Conservation (phyloP, 2,888 invertebrate genomes). For the Andrena haemorrhoa region DNA sequence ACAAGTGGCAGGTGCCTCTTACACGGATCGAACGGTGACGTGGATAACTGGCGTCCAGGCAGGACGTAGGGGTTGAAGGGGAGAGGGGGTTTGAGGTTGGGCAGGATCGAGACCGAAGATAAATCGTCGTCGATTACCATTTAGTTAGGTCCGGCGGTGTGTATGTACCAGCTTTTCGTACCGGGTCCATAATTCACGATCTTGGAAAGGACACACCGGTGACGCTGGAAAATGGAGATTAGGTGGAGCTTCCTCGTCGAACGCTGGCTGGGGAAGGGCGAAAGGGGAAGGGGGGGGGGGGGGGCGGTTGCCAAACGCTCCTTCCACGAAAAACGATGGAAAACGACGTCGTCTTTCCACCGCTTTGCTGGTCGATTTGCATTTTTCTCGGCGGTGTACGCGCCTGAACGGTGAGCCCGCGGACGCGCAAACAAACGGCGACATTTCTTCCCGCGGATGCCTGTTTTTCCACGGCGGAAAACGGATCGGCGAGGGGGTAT, state of each 20-base stretch:
- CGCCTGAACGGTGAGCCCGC: not conserved
- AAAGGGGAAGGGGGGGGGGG: not conserved
- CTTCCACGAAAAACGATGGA: constrained; percentile 12
- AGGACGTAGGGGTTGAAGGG: not conserved
- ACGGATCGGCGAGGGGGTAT: not conserved
- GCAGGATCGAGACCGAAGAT: constrained; percentile 69
- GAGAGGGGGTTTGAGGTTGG: constrained; percentile 25
- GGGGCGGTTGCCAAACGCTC: constrained; percentile 22
- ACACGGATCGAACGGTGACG: constrained; percentile 69
- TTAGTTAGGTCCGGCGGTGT: constrained; percentile 71
- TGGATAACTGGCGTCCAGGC: constrained; percentile 33
- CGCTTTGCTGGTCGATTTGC: constrained; percentile 30
- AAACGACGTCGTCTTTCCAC: constrained; percentile 30
- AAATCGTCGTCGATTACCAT: constrained; percentile 76
- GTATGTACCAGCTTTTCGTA: constrained; percentile 64
- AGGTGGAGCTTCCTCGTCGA: constrained; percentile 48
- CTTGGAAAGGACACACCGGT: constrained; percentile 63
- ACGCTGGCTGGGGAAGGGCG: not conserved
- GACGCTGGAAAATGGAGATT: constrained; percentile 71
- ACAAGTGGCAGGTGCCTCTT: constrained; percentile 72
- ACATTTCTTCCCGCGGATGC: not conserved
- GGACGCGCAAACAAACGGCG: constrained; percentile 35
- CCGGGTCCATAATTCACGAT: constrained; percentile 73
- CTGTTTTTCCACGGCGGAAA: constrained; percentile 29
- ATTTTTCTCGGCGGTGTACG: constrained; percentile 19